Base-by-base conservation (phyloP, 2,797 vertebrate genomes). In the Yasuhikotakia modesta region DNA sequence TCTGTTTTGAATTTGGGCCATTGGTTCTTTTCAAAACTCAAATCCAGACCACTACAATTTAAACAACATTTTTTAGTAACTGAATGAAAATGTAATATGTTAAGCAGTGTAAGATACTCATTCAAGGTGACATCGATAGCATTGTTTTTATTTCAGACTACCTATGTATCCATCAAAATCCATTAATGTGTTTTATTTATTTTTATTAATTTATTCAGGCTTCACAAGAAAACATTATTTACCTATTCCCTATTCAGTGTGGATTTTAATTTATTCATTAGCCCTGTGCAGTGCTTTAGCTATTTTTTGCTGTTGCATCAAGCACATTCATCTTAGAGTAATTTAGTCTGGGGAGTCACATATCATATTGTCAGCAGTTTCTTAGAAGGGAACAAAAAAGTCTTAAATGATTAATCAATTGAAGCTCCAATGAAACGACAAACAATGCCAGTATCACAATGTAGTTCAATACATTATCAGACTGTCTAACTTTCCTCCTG, bases 221-320 rank as follows among this genome's bases (percentile, higher is more conserved):
- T 52, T 10, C 16, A n/a, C n/a, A 24, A 14, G 13, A 46, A 73
- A 35, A 39, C 7, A 39, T 39, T 39, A 8, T 39, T 39, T 53
- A 48, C n/a, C n/a, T 39, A 32, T 66, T 55, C 69, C 70, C 79
- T 73, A 57, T 67, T 22, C 16, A 11, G 68, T 2, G 27, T 63
- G 22, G 57, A 81, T 12, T 85, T 66, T 80, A 50, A 83, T 84
- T 76, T 67, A 81, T 84, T 84, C 76, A 74, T 35, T 79, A 78
- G 57, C 46, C 79, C 66, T 77, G 52, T 50, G 70, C 39, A 66
- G 70, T 24, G 43, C 57, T 50, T 16, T 22, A 48, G 55, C 66
- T 76, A 55, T 86, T 90, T 87, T 48, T 78, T 83, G 75, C 75
- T 80, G 81, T 87, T 88, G 80, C 87, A 87, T 87, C 68, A 84